Percentiles rank a stretch among this genome's conserved stretches.
These are phyloP conservation scores for Sebastiscus albofasciatus DNA, from an alignment of 2,797 vertebrate species.

Conservation along the genomic window DNA sequence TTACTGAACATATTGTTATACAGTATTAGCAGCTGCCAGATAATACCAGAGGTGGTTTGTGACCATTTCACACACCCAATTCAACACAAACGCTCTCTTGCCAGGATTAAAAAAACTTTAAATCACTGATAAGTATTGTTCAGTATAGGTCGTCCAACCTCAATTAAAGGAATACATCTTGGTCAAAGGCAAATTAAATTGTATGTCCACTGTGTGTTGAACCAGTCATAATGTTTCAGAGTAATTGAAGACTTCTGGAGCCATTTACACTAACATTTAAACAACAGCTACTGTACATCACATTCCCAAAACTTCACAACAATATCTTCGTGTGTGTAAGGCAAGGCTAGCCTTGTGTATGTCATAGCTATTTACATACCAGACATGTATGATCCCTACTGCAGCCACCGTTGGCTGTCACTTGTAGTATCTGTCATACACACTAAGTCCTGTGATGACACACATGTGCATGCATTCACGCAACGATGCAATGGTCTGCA, in stretches of 20 bases:
- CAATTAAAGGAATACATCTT: background rate
- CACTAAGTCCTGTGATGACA: conserved; percentile 51
- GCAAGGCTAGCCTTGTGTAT: conserved; percentile 8
- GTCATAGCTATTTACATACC: conserved; percentile 55
- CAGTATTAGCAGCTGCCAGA: background rate
- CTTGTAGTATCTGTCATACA: conserved; percentile 37
- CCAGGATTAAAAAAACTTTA: background rate
- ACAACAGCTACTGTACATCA: background rate
- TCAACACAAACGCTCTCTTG: background rate
- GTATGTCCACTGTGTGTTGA: background rate
- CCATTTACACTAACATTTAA: background rate
- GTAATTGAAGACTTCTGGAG: background rate
- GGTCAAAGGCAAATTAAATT: background rate
- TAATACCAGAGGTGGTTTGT: background rate
- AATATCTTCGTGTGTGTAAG: background rate
- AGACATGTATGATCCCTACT: conserved; percentile 43
- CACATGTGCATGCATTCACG: conserved; percentile 10
- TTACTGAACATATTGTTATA: background rate
- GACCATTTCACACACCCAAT: background rate
- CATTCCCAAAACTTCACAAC: conserved; percentile 1
- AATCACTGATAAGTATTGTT: background rate
- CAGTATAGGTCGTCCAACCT: background rate
- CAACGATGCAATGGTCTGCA: conserved; percentile 1
- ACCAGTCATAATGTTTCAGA: background rate
- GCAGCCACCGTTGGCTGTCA: conserved; percentile 38